Base-by-base conservation (phyloP, 2,797 vertebrate species). In the Labeo calbasu region DNA sequence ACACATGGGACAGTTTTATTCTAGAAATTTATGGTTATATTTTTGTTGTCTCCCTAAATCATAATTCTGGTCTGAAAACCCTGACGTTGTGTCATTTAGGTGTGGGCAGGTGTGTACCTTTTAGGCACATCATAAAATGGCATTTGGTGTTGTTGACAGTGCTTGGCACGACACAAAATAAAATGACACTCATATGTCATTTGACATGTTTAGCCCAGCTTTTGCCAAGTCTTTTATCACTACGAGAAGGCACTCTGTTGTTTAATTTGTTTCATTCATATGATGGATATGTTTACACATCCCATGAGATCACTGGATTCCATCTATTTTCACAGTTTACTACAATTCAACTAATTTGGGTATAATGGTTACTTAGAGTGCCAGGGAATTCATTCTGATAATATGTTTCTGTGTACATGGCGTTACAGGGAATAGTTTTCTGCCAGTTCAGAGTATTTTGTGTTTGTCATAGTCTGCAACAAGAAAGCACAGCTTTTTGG, bases 171-270 rank as follows among this genome's bases (percentile, higher is more conserved):
- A 36, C 46, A 79, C 13, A 55, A 69, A 81, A 43, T 71, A 6
- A 72, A 32, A 75, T 75, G 12, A 57, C 28, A 75, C 72, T 48
- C 23, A 59, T 21, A 59, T n/a, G 79, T 71, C 40, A 72, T 36
- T 63, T 73, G 25, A 72, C 21, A 9, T 15, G 68, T 57, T 71
- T 46, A 71, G 68, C 23, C 36, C 15, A 15, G 36, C 6, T 11
- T 71, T 81, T 72, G 55, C 55, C 57, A 73, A 23, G 69, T 63
- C 70, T 21, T 72, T 81, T 50, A 73, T 82, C 57, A 61, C 19
- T 8, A 9, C 36, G 21, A 73, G 19, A 73, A 51, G 55, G 4
- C 66, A 72, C 55, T 68, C 19, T 12, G 32, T 43, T 53, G 48
- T 79, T 71, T 55, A 57, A 46, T 82, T 59, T 73, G 25, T 59